Evolutionary conservation across 2,888 invertebrate genomes (phyloP).

Genomic region (Ectobius pallidus): DNA sequence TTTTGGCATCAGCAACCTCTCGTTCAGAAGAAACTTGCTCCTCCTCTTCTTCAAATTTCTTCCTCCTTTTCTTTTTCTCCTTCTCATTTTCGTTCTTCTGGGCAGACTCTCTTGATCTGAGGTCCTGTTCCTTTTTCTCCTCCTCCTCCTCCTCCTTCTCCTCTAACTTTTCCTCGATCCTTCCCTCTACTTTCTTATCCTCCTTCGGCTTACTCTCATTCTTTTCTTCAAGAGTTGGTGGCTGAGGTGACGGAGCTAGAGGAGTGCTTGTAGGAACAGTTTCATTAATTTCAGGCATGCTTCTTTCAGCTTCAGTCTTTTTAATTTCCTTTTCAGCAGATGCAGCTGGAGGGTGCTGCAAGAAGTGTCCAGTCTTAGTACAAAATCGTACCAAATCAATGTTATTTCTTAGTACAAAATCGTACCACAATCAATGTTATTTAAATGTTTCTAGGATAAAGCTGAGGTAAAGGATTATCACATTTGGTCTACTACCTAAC

Average conservation of each 20-base stretch:
- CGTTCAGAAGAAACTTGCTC: too few species aligned
- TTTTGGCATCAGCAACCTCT: neutral
- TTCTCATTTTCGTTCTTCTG: conserved; percentile 34
- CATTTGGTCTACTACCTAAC: too few species aligned
- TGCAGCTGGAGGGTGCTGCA: neutral
- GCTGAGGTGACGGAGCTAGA: neutral
- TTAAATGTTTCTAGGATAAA: too few species aligned
- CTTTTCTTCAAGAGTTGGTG: too few species aligned
- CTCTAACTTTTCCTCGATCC: neutral
- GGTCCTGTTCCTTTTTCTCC: neutral
- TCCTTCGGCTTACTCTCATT: conserved; percentile 45
- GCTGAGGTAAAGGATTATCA: too few species aligned
- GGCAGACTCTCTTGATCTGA: neutral
- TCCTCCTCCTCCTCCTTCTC: conserved; percentile 35
- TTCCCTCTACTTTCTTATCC: conserved; percentile 8
- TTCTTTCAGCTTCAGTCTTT: conserved; percentile 22
- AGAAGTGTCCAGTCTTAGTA: neutral
- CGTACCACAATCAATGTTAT: too few species aligned
- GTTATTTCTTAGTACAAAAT: too few species aligned
- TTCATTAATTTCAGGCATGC: neutral
- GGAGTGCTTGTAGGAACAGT: conserved; percentile 12
- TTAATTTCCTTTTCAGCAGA: conserved; percentile 12
- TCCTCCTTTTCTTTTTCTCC: neutral
- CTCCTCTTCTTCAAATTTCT: neutral
- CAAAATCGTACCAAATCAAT: neutral